Base-by-base conservation (phyloP, 2,797 vertebrate species). In the Neosalanx taihuensis region DNA sequence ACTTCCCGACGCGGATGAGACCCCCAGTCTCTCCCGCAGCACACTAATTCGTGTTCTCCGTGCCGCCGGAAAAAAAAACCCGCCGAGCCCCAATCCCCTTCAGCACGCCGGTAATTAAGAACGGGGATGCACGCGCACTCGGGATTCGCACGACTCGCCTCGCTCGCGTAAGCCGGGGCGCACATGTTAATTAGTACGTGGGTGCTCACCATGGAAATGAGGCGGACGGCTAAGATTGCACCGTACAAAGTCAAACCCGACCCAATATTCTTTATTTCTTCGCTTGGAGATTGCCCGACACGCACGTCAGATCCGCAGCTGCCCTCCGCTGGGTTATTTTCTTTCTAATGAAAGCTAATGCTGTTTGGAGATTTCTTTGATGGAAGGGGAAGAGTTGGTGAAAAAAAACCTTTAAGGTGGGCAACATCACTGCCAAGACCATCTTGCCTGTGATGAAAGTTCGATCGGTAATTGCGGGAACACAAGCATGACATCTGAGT, bases 331-430 rank as follows among this genome's bases (percentile, higher is more conserved):
- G 65, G 57, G 68, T 79, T 64, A 60, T 17, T 79, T 74, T 75
- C 33, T 78, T 79, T 77, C 76, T 73, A 76, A 81, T 81, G 69
- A 79, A 85, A 77, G 64, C 72, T 72, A 79, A 80, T 57, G 57
- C 71, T 72, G 72, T 79, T 76, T 76, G 60, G 69, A 74, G 56
- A 63, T 77, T 7, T 31, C 23, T 69, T 76, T 82, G 74, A 79
- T 70, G 67, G 63, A 70, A 71, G 33, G 46, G 33, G 35, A 64
- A 23, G 63, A 13, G 35, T 41, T 56, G 51, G 41, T 13, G 41
- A 3, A 46, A 13, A 46, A 46, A 56, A n/a, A 56, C 4, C 18
- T 1, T 4, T 1, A 56, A 51, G 18, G 35, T 4, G 51, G 64
- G 15, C 35, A 73, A 66, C 66, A 49, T 70, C 72, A 57, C 15